Percentiles rank a stretch among this genome's conserved stretches.
These are phyloP conservation scores for Pteronura brasiliensis DNA, from an alignment of 2,113 vertebrate species.

Conservation along the genomic window DNA sequence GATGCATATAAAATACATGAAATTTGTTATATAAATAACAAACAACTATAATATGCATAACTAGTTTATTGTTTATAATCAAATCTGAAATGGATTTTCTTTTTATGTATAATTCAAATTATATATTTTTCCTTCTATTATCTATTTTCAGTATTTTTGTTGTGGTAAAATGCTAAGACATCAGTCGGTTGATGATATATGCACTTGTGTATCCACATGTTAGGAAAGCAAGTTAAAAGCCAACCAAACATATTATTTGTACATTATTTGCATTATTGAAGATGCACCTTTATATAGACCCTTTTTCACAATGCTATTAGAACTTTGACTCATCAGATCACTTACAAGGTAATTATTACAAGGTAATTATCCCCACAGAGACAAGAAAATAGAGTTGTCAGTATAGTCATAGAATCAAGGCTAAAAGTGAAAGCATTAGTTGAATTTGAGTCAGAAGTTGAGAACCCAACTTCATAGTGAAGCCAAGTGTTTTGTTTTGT, in stretches of 20 bases:
- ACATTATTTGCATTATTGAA: conserved; percentile 54
- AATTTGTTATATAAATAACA: background rate
- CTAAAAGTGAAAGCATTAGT: background rate
- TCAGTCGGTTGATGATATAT: background rate
- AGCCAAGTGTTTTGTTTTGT: background rate
- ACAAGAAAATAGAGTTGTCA: conserved; percentile 53
- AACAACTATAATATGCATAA: background rate
- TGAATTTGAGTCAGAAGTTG: background rate
- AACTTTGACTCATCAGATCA: conserved; percentile 57
- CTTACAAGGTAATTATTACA: conserved; percentile 46
- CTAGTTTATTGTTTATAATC: background rate
- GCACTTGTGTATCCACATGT: background rate
- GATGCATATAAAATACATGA: background rate
- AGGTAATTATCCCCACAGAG: conserved; percentile 49
- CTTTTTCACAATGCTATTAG: conserved; percentile 26
- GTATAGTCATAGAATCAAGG: background rate
- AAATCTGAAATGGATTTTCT: background rate
- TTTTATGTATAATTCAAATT: background rate
- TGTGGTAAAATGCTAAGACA: background rate
- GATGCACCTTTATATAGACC: conserved; percentile 47
- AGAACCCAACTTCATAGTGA: background rate
- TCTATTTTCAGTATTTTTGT: conserved; percentile 11
- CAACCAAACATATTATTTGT: conserved; percentile 40
- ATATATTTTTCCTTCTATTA: background rate
- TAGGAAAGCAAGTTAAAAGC: conserved; percentile 1